phyloP scores from a whole-genome alignment of 2,113 vertebrate species.

The Trichechus manatus region DNA sequence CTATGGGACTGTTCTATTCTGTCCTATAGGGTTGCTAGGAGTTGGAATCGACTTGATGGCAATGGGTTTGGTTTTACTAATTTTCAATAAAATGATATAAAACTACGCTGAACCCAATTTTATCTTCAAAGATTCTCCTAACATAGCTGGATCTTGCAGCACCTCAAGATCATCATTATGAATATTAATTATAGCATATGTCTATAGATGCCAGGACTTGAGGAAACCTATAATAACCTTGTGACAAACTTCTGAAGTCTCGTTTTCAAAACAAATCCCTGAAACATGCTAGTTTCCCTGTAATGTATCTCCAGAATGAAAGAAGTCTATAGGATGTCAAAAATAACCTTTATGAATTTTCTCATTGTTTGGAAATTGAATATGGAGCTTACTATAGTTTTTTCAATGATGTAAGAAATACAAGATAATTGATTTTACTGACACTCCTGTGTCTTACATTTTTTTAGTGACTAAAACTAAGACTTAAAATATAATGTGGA shows the following conservation, averaged over 20 bases:
- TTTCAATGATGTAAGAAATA: background rate
- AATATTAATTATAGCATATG: conserved; percentile 50
- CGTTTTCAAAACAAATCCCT: conserved; percentile 55
- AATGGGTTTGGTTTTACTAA: background rate
- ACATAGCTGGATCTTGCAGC: background rate
- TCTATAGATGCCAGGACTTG: background rate
- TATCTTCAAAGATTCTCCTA: conserved; percentile 48
- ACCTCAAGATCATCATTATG: conserved; percentile 21
- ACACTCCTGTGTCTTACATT: background rate
- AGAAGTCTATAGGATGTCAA: background rate
- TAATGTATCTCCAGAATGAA: conserved; percentile 62
- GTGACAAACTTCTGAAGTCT: conserved; percentile 47
- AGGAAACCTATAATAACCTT: conserved; percentile 52
- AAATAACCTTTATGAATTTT: conserved; percentile 31
- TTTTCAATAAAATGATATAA: conserved; percentile 54
- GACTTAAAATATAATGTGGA: background rate
- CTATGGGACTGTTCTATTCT: too few relatives aligned
- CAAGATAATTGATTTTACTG: conserved; percentile 1
- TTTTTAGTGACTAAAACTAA: conserved; percentile 20
- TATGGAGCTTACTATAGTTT: background rate
- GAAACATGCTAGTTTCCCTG: conserved; percentile 17
- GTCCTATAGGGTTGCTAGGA: too few relatives aligned
- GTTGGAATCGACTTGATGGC: too few relatives aligned
- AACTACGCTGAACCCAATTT: conserved; percentile 52
- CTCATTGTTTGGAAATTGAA: conserved; percentile 37